phyloP scores from a whole-genome alignment of 2,888 invertebrate species.

The Morpho helenor region DNA sequence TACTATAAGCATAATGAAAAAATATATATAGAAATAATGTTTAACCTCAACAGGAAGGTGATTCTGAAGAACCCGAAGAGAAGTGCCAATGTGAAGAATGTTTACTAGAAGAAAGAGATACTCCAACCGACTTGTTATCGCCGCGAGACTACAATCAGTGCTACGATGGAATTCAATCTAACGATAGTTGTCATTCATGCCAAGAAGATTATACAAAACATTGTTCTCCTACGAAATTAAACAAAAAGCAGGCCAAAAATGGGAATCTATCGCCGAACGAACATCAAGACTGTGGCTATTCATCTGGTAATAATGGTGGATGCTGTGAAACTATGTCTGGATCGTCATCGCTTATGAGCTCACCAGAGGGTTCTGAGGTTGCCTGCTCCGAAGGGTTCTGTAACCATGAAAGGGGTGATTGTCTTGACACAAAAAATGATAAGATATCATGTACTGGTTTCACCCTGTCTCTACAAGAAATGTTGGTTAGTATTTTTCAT shows the following conservation, averaged over 20 bases:
- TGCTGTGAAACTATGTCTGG: conserved; percentile 83
- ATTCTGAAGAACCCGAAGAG: conserved; percentile 72
- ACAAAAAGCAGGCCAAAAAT: conserved; percentile 64
- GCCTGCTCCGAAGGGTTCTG: conserved; percentile 94
- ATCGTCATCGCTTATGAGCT: conserved; percentile 89
- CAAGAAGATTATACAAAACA: conserved; percentile 65
- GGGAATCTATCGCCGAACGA: conserved; percentile 82
- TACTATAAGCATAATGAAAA: too few species aligned
- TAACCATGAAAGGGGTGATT: conserved; percentile 83
- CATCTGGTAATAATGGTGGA: conserved; percentile 89
- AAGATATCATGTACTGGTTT: conserved; percentile 70
- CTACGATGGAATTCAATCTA: conserved; percentile 49
- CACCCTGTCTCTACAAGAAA: conserved; percentile 85
- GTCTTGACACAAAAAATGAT: conserved; percentile 62
- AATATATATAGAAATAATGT: too few species aligned
- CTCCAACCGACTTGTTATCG: conserved; percentile 61
- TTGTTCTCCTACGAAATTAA: conserved; percentile 59
- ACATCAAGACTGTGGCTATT: conserved; percentile 92
- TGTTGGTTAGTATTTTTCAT: conserved; percentile 81
- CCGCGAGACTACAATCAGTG: conserved; percentile 56
- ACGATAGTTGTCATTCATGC: conserved; percentile 67
- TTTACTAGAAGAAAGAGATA: conserved; percentile 61
- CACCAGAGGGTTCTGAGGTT: conserved; percentile 93
- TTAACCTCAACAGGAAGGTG: conserved; percentile 50
- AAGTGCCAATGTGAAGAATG: conserved; percentile 75